Evolutionary conservation across 1,140 invertebrate genomes (phyloP).

Genomic region (Cheumatopsyche charites): DNA sequence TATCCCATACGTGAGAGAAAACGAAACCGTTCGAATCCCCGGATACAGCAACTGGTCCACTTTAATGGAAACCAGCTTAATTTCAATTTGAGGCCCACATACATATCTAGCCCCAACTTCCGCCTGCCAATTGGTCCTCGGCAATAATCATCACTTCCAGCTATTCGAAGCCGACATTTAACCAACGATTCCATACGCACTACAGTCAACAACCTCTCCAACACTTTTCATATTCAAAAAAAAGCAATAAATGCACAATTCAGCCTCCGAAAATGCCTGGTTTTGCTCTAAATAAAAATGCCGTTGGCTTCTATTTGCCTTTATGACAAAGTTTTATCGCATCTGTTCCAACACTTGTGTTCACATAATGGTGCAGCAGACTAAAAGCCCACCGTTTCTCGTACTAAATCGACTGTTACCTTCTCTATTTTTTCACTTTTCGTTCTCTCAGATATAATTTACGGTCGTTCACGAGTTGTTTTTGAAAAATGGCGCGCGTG

Average conservation of each 20-base stretch:
- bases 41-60: constrained; percentile 31
- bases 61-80: constrained; percentile 46
- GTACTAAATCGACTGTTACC: no score
- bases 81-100: constrained; percentile 46
- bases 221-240: background rate
- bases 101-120: constrained; percentile 32
- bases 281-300: constrained; percentile 18
- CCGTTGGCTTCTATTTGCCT: background rate
- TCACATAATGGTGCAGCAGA: background rate
- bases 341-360: constrained; percentile 12
- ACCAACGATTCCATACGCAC: background rate
- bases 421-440: no score
- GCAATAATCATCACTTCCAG: constrained; percentile 34
- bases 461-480: no score
- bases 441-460: no score
- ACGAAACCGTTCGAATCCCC: constrained; percentile 31
- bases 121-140: constrained; percentile 26
- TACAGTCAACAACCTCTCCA: background rate
- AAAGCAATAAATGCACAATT: no score
- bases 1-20: constrained; percentile 18
- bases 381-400: no score
- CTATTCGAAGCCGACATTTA: background rate
- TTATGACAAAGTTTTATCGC: background rate
- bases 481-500: no score
- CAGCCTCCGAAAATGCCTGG: no score